Conservation (phyloP, 1,140 invertebrate species). For the Euura lappo region DNA sequence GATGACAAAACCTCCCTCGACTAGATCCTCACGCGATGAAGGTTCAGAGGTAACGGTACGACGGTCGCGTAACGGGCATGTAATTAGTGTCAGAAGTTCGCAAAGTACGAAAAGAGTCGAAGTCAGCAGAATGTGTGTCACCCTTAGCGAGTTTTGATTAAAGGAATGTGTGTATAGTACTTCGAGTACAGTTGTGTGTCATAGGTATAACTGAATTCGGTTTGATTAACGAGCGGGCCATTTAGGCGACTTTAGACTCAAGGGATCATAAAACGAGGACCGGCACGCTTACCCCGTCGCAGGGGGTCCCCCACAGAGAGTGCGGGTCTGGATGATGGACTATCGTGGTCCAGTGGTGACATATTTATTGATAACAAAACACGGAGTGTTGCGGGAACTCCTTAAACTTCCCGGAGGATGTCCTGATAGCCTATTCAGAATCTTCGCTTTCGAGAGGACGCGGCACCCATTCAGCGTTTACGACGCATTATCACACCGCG, state of each 20-base stretch:
- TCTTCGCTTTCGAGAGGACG: not conserved
- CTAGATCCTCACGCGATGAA: no score
- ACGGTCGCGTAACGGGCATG: no score
- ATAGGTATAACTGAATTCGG: slow-evolving; percentile 26
- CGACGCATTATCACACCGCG: no score
- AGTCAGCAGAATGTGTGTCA: no score
- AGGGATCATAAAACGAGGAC: slow-evolving; percentile 34
- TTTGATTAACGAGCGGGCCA: slow-evolving; percentile 37
- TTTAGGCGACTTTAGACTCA: slow-evolving; percentile 37
- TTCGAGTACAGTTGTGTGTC: not conserved
- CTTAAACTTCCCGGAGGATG: slow-evolving; percentile 17
- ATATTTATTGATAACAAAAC: slow-evolving; percentile 33
- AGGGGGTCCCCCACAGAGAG: not conserved
- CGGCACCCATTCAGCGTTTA: not conserved
- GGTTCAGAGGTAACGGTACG: no score
- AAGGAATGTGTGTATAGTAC: no score
- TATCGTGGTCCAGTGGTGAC: slow-evolving; percentile 28
- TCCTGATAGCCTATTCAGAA: slow-evolving; percentile 17
- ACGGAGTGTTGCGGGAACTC: not conserved
- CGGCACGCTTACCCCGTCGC: slow-evolving; percentile 8
- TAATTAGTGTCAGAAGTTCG: no score
- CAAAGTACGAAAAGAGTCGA: no score
- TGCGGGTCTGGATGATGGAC: slow-evolving; percentile 30
- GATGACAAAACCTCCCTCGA: no score
- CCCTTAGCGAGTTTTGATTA: no score